Evolutionary conservation across 2,888 invertebrate species (phyloP).

Genomic region (Pollenia labialis): DNA sequence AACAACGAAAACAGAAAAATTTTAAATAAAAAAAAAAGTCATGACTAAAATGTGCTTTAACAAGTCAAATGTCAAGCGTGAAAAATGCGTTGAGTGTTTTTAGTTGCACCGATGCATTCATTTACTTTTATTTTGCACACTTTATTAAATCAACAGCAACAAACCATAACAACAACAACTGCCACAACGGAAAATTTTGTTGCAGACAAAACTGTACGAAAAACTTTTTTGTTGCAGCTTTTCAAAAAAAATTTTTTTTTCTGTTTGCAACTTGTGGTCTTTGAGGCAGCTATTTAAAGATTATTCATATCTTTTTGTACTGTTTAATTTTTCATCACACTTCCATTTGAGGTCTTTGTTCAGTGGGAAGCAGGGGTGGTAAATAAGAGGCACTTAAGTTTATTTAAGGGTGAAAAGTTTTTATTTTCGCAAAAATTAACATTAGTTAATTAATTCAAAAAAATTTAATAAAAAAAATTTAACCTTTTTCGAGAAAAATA

Average conservation of each 20-base stretch:
- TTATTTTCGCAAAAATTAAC: too few relatives aligned
- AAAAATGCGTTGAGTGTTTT: conserved; percentile 82
- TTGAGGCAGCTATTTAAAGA: conserved; percentile 62
- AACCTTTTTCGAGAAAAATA: too few relatives aligned
- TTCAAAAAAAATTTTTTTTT: conserved; percentile 1
- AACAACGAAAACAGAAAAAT: conserved; percentile 12
- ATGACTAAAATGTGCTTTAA: conserved; percentile 79
- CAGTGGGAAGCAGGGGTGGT: conserved; percentile 7
- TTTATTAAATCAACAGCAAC: conserved; percentile 44
- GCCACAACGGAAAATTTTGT: conserved; percentile 19
- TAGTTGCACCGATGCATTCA: conserved; percentile 70
- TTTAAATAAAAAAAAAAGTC: conserved; percentile 52
- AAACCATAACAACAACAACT: conserved; percentile 13
- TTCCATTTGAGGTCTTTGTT: conserved; percentile 63
- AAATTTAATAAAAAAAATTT: too few relatives aligned
- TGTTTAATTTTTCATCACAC: conserved; percentile 55
- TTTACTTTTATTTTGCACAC: conserved; percentile 64
- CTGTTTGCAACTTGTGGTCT: conserved; percentile 40
- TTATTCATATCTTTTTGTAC: conserved; percentile 63
- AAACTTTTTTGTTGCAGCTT: not conserved
- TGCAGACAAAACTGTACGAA: conserved; percentile 44
- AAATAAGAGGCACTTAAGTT: not conserved
- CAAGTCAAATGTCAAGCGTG: conserved; percentile 83
- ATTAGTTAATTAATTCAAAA: too few relatives aligned
- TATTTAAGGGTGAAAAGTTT: not conserved